phyloP scores from a whole-genome alignment of 2,888 invertebrate genomes.

The Baronia brevicornis region DNA sequence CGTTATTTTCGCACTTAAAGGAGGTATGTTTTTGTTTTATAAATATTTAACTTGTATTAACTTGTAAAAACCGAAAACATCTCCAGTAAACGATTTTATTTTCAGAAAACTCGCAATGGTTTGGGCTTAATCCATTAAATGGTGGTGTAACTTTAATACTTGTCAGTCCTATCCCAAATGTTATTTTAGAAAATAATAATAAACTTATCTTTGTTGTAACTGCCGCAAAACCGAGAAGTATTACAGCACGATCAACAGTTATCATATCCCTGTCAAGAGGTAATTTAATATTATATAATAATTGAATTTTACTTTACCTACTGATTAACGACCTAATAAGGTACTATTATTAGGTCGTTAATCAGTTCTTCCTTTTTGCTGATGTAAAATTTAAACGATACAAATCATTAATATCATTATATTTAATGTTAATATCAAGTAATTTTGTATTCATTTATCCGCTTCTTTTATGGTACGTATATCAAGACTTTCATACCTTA shows the following conservation, averaged over 20 bases:
- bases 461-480: too few relatives aligned
- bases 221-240: conserved; percentile 22
- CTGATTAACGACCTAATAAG: too few relatives aligned
- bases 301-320: not conserved
- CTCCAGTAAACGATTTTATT: conserved; percentile 4
- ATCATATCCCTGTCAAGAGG: conserved; percentile 24
- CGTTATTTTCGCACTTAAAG: conserved; percentile 27
- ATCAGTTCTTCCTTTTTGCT: too few relatives aligned
- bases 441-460: too few relatives aligned
- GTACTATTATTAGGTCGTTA: too few relatives aligned
- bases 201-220: conserved; percentile 26
- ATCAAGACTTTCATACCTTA: too few relatives aligned
- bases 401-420: too few relatives aligned
- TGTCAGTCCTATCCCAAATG: conserved; percentile 21
- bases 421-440: too few relatives aligned
- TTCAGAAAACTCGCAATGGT: conserved; percentile 31
- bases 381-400: too few relatives aligned
- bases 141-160: conserved; percentile 20
- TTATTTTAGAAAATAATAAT: conserved; percentile 25
- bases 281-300: conserved; percentile 13
- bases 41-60: not conserved
- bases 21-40: conserved; percentile 22
- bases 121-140: conserved; percentile 15
- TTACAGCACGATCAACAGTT: conserved; percentile 22
- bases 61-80: not conserved